Evolutionary conservation across 2,888 invertebrate species (phyloP).

Genomic region (Pristionchus fissidentatus): DNA sequence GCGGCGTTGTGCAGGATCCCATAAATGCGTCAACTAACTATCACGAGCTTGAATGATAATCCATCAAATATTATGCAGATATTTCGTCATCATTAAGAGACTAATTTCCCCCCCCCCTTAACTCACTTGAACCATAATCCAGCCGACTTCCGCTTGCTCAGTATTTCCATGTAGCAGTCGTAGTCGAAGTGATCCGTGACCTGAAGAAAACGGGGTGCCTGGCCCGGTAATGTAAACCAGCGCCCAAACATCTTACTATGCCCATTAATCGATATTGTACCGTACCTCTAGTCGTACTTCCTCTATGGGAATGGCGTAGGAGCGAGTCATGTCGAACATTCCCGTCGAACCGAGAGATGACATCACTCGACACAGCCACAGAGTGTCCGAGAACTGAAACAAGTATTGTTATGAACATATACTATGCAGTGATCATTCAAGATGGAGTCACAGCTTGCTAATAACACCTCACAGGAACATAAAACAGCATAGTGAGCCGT

Average conservation of each 20-base stretch:
- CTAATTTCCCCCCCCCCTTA: no score
- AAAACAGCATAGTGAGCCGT: not conserved
- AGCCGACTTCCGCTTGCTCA: conserved; percentile 45
- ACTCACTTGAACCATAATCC: conserved; percentile 47
- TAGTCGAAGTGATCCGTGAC: conserved; percentile 37
- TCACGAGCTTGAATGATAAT: no score
- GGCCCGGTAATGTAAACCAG: no score
- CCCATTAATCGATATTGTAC: not conserved
- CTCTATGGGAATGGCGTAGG: conserved; percentile 67
- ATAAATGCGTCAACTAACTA: no score
- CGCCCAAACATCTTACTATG: not conserved
- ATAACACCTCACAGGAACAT: not conserved
- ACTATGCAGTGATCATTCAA: not conserved
- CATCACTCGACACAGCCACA: conserved; percentile 67
- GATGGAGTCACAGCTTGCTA: not conserved
- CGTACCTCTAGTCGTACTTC: conserved; percentile 52
- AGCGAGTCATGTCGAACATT: conserved; percentile 62
- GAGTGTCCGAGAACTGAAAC: conserved; percentile 68
- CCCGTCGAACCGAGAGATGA: conserved; percentile 50
- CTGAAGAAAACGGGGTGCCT: no score
- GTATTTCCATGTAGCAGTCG: conserved; percentile 44
- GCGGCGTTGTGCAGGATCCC: no score
- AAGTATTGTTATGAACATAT: no score
- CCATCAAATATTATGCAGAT: no score
- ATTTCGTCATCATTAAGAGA: no score